Evolutionary conservation across 2,113 vertebrate genomes (phyloP).

Genomic region (Istiophorus platypterus): DNA sequence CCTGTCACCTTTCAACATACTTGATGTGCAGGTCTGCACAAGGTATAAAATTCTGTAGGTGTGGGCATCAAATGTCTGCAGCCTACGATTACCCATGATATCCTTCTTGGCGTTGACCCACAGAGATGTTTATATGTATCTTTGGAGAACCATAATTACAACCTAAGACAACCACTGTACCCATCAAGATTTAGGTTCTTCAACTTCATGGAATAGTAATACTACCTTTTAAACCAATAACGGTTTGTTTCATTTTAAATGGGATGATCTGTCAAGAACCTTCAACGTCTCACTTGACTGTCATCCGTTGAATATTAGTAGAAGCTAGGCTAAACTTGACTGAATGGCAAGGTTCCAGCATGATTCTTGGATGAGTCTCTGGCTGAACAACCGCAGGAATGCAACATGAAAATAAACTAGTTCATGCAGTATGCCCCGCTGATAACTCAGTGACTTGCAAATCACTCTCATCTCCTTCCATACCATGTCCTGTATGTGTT

Average conservation of each 20-base stretch:
- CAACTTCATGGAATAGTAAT: neutral
- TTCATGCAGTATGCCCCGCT: neutral
- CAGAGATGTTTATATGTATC: neutral
- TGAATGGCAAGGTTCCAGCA: slow-evolving; percentile 28
- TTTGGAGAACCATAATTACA: neutral
- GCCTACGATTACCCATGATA: neutral
- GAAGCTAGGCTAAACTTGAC: slow-evolving; percentile 3
- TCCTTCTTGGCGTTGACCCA: neutral
- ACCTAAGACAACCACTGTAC: too few relatives aligned
- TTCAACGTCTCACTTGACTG: slow-evolving; percentile 12
- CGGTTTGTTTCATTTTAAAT: slow-evolving; percentile 3
- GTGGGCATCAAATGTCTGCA: neutral
- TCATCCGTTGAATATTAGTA: slow-evolving; percentile 9
- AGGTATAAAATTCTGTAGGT: neutral
- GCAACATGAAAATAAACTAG: slow-evolving; percentile 34
- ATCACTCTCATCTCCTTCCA: slow-evolving; percentile 34
- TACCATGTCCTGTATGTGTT: slow-evolving; percentile 45
- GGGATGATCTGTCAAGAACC: neutral
- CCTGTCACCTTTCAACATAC: too few relatives aligned
- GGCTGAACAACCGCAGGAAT: slow-evolving; percentile 18
- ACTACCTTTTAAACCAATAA: neutral
- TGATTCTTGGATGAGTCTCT: slow-evolving; percentile 15
- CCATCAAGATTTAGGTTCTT: neutral
- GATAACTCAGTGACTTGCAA: slow-evolving; percentile 30
- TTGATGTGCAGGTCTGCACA: too few relatives aligned